Evolutionary conservation across 2,113 vertebrate genomes (phyloP).

Genomic region (Rana temporaria): DNA sequence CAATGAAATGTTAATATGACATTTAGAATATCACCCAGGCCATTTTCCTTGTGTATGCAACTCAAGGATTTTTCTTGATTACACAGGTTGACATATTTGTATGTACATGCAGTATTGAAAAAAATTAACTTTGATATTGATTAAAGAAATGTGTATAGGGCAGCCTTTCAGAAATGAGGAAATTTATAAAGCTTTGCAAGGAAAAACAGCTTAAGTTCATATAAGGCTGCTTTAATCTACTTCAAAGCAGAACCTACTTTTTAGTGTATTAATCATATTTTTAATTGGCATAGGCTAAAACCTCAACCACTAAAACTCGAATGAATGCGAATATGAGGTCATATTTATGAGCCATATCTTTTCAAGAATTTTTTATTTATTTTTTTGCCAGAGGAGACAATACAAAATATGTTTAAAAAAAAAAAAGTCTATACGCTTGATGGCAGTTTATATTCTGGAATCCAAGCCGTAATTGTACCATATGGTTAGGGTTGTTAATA

Average conservation of each 20-base stretch:
- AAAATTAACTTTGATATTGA: not conserved
- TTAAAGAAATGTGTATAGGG: not conserved
- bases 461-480: too few relatives aligned
- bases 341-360: not conserved
- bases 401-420: too few relatives aligned
- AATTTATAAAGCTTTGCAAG: not conserved
- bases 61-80: too few relatives aligned
- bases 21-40: too few relatives aligned
- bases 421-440: too few relatives aligned
- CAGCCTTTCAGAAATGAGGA: not conserved
- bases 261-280: not conserved
- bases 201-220: not conserved
- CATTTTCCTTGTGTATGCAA: too few relatives aligned
- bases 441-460: too few relatives aligned
- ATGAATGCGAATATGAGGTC: not conserved
- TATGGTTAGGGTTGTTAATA: too few relatives aligned
- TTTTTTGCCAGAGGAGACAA: too few relatives aligned
- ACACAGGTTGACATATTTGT: too few relatives aligned
- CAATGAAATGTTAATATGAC: too few relatives aligned
- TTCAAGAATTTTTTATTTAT: not conserved
- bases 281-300: constrained; percentile 1
- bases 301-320: not conserved
- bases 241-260: constrained; percentile 4
- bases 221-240: not conserved
- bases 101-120: not conserved